These are phyloP conservation scores for Spisula subtruncata DNA, from an alignment of 2,888 invertebrate species.

Conservation along the genomic window DNA sequence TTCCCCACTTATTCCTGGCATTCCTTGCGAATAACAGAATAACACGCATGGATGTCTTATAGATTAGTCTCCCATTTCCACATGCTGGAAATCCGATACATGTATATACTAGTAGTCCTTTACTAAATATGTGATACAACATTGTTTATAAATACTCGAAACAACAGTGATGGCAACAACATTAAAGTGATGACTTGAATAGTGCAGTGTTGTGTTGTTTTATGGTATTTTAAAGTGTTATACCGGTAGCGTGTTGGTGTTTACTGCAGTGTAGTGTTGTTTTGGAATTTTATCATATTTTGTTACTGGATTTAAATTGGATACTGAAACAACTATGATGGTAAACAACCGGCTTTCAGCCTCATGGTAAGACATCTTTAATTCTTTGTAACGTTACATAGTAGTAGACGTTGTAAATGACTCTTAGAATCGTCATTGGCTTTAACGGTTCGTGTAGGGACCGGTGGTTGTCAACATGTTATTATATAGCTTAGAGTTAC, in stretches of 20 bases:
- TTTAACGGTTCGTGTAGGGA: too few species aligned
- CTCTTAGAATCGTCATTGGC: too few species aligned
- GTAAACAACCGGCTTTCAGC: conserved; percentile 40
- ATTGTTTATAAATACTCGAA: neutral
- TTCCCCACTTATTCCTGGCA: neutral
- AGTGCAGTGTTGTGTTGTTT: neutral
- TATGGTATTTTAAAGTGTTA: neutral
- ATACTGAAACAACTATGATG: conserved; percentile 33
- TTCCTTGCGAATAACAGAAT: neutral
- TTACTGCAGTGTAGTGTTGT: neutral
- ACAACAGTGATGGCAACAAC: conserved; percentile 3
- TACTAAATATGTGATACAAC: neutral
- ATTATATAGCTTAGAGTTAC: too few species aligned
- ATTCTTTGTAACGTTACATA: too few species aligned
- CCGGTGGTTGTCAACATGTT: too few species aligned
- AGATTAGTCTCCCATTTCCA: neutral
- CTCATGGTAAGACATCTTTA: conserved; percentile 28
- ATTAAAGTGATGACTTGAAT: neutral
- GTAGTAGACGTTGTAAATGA: too few species aligned
- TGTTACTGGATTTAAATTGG: neutral
- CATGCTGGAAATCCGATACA: neutral
- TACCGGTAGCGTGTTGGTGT: neutral
- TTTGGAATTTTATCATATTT: neutral
- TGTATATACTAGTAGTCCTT: conserved; percentile 4
- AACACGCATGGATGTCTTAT: neutral